Evolutionary conservation across 2,797 vertebrate species (phyloP).

Genomic region (Ceryle rudis): DNA sequence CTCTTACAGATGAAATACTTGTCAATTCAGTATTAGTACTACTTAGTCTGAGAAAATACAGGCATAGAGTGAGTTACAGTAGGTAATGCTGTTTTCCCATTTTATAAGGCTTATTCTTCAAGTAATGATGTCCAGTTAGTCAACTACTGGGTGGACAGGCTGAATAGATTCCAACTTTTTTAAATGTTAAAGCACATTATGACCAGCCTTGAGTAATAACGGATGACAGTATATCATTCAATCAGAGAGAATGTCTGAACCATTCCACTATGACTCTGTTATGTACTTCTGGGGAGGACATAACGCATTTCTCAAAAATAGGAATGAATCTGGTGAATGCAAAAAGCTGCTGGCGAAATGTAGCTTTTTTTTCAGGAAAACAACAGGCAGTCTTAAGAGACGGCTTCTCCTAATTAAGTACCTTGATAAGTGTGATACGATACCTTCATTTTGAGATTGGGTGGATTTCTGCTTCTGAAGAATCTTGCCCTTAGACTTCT

Average conservation of each 20-base stretch:
- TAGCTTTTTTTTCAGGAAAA: not conserved
- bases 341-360: not conserved
- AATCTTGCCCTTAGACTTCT: not conserved
- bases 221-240: not conserved
- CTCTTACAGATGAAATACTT: not conserved
- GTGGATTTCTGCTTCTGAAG: not conserved
- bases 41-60: not conserved
- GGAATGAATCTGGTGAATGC: not conserved
- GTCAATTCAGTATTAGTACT: not conserved
- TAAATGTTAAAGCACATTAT: conserved; percentile 22
- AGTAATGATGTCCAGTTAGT: conserved; percentile 13
- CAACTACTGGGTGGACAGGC: conserved; percentile 31
- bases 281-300: not conserved
- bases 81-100: not conserved
- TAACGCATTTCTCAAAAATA: not conserved
- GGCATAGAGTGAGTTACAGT: not conserved
- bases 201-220: conserved; percentile 34
- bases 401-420: not conserved
- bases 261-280: not conserved
- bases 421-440: not conserved
- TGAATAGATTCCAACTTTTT: conserved; percentile 22
- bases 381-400: not conserved
- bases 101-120: conserved; percentile 3
- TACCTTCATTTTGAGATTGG: not conserved
- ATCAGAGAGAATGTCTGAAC: not conserved